Conservation (phyloP, 2,888 invertebrate genomes). For the Sialis lutaria region DNA sequence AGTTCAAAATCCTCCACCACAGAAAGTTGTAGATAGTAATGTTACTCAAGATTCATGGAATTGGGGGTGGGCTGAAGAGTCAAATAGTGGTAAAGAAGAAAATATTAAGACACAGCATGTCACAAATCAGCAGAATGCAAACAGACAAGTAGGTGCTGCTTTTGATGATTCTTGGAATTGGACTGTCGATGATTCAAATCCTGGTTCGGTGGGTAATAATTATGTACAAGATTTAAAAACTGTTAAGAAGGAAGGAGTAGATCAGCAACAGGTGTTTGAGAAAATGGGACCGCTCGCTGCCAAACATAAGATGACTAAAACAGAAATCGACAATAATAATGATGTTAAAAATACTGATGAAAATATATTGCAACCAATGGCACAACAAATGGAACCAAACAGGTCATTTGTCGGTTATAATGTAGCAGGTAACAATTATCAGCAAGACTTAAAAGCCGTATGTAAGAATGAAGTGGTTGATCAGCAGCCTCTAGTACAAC, state of each 20-base stretch:
- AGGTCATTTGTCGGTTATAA: conserved; percentile 12
- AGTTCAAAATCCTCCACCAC: conserved; percentile 27
- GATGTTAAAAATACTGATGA: no score
- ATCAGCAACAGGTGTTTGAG: no score
- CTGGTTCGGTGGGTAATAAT: conserved; percentile 6
- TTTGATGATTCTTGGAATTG: conserved; percentile 41
- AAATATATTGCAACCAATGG: conserved; percentile 13
- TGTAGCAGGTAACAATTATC: conserved; percentile 8
- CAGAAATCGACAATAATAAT: no score
- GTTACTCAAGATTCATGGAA: conserved; percentile 27
- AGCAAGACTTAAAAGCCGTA: conserved; percentile 1
- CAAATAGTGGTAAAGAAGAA: conserved; percentile 32
- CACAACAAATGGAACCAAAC: conserved; percentile 10
- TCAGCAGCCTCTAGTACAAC: conserved; percentile 14
- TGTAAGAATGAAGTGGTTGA: conserved; percentile 18
- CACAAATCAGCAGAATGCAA: no score
- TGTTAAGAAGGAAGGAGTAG: no score
- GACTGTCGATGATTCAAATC: conserved; percentile 31
- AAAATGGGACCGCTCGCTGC: background rate
- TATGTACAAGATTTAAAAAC: no score
- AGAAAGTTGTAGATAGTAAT: conserved; percentile 9
- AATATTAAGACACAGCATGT: conserved; percentile 28
- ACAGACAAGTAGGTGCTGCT: conserved; percentile 10
- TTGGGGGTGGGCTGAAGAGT: conserved; percentile 43
- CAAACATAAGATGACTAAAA: no score